Percentiles rank a stretch among this genome's conserved stretches.
Conservation (phyloP, 2,888 invertebrate genomes). For the Drosophila paracracens region DNA sequence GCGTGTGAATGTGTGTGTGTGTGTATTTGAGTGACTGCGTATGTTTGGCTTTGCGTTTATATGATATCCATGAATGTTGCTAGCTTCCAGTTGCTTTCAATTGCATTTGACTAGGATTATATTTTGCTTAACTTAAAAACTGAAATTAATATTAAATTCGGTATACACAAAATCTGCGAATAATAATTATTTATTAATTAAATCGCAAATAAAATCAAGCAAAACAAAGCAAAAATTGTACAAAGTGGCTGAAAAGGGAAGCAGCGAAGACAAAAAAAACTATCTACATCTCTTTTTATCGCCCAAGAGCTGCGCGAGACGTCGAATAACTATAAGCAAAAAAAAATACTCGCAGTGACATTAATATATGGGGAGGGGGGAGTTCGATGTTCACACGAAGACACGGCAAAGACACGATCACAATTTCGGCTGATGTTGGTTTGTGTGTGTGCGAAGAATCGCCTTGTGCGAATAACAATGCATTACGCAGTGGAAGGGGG, state of each 20-base stretch:
- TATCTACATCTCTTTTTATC: neutral
- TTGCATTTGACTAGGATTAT: neutral
- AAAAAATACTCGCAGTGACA: neutral
- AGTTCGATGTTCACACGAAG: neutral
- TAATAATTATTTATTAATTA: neutral
- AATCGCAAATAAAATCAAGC: neutral
- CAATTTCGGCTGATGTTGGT: neutral
- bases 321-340: too few relatives aligned
- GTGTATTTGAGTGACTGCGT: neutral
- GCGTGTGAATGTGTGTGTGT: conserved; percentile 1
- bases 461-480: neutral
- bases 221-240: neutral
- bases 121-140: neutral
- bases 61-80: neutral
- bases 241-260: neutral
- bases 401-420: neutral
- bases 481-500: neutral
- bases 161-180: neutral
- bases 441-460: neutral
- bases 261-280: neutral
- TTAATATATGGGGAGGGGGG: neutral
- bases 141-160: neutral
- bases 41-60: neutral
- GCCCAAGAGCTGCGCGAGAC: too few relatives aligned
- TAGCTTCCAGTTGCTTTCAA: neutral